Base-by-base conservation (phyloP, 2,113 vertebrate genomes). In the Sphyrna mokarran region DNA sequence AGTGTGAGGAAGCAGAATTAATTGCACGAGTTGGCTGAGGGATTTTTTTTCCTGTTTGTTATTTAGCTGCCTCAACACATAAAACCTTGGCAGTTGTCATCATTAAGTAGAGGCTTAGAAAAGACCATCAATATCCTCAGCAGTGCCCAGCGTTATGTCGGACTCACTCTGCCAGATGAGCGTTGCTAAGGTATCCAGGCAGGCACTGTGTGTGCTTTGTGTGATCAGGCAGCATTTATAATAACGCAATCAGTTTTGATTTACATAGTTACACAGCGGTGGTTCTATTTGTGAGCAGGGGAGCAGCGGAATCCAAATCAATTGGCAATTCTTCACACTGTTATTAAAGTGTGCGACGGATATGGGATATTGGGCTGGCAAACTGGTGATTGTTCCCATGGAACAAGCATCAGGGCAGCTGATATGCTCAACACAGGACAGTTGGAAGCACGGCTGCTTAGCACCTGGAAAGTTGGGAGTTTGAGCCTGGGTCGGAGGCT, bases 241-340 rank as follows among this genome's bases (percentile, higher is more conserved):
- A 90, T 58, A 48, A 95, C 23, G 69, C 69, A 95, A 26, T 72
- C 37, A 48, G 69, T 43, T 95, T 95, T 95, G 40, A 95, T 54
- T 95, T 95, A 95, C 68, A 70, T 48, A 76, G 68, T 54, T 48
- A 95, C 68, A 72, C 23, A 48, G 69, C 37, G 9, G 68, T 72
- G 23, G 11, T 5, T 70, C 93, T 37, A 48, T 14, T 94, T 43
- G 40, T 3, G 23, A 72, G 94, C 37, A 33, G 58, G 66, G 66
- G 40, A 26, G 26, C 40, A 58, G 78, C 11, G 23, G 70, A 29
- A 11, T 40, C 78, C 80, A 20, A 83, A 18, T 83, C 80, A 40
- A 1, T 66, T 37, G 89, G 89, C 61, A n/a, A 6, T 66, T 91
- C 10, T 63, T 61, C 61, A 66, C 58, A 66, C 61, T 8, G 18